Evolutionary conservation across 2,888 invertebrate genomes (phyloP), one percentile per base, ranked within the genome.

Genomic region (Zootermopsis nevadensis): DNA sequence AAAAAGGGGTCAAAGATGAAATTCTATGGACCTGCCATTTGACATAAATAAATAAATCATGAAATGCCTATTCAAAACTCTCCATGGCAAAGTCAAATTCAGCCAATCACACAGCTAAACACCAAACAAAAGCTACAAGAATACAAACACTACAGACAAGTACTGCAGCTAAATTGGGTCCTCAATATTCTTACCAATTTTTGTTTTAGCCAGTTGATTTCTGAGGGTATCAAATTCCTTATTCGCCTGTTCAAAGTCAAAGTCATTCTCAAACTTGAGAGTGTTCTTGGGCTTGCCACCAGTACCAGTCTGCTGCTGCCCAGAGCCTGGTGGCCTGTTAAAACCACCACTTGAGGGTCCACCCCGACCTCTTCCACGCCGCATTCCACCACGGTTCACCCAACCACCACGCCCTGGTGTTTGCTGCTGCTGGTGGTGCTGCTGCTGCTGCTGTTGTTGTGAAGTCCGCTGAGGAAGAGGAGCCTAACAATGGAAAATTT

Each of bases 231-330:
- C 97, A 90, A 99, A 99, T 90, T 99, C 95, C 67, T 97, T 98
- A 90, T 99, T 99, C 84, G 99, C 98, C 89, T 98, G 97, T 90
- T 99, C 99, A 89, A 99, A 99, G 90, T 99, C 99, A 89, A 98
- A 99, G 89, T 99, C 99, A 87, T 95, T 96, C 86, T 98, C 98
- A 90, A 98, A 99, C 90, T 98, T 98, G 86, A 98, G 93, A 24
- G 94, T 94, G 82, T 86, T 86, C 89, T 94, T 94, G 86, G 92
- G 89, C 86, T 91, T 91, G 42, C 88, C 88, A 81, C 88, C 87
- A 84, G 85, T 27, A 87, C 87, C 80, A 53, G 35, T 69, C 85
- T 88, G 89, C 85, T 89, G 35, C 15, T 48, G 42, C 81, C 85
- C 81, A 80, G 83, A 67, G 53, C 81, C 77, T 35, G 80, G 74